Percentiles rank a stretch among this genome's conserved stretches.
Evolutionary conservation across 2,888 invertebrate species (phyloP).

Genomic region (Gandaritis pyraliata): DNA sequence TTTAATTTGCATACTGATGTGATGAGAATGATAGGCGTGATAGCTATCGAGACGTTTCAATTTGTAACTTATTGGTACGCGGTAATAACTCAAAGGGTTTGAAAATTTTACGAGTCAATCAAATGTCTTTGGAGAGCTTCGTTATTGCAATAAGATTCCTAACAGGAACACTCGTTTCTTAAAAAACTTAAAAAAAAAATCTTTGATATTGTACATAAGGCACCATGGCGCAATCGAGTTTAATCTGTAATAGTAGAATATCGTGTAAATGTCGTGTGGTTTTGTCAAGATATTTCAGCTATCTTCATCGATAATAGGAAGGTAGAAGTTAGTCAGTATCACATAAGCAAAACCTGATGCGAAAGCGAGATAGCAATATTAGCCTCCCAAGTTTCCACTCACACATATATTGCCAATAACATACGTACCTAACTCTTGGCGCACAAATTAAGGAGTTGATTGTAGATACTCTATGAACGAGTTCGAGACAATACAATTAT

Average conservation of each 20-base stretch:
- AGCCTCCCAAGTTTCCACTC: constrained; percentile 28
- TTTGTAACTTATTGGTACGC: constrained; percentile 41
- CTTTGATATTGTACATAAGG: too few species aligned
- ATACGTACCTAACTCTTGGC: constrained; percentile 32
- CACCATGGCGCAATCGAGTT: too few species aligned
- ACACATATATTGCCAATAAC: constrained; percentile 36
- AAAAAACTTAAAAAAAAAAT: too few species aligned
- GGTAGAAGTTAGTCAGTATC: not conserved
- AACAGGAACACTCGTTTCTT: too few species aligned
- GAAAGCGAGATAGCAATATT: constrained; percentile 15
- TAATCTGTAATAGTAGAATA: too few species aligned
- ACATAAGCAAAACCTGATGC: not conserved
- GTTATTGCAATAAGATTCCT: too few species aligned
- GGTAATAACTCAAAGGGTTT: constrained; percentile 34
- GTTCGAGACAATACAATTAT: constrained; percentile 46
- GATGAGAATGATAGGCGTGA: constrained; percentile 51
- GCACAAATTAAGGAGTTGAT: constrained; percentile 42
- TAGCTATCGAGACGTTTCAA: constrained; percentile 57
- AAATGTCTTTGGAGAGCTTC: not conserved
- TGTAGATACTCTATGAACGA: constrained; percentile 42
- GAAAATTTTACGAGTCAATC: constrained; percentile 16
- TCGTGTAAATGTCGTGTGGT: too few species aligned
- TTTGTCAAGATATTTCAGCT: too few species aligned
- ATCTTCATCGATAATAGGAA: too few species aligned
- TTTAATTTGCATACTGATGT: constrained; percentile 76